Base-by-base conservation (phyloP, 2,797 vertebrate species). In the Sebastes reedi region DNA sequence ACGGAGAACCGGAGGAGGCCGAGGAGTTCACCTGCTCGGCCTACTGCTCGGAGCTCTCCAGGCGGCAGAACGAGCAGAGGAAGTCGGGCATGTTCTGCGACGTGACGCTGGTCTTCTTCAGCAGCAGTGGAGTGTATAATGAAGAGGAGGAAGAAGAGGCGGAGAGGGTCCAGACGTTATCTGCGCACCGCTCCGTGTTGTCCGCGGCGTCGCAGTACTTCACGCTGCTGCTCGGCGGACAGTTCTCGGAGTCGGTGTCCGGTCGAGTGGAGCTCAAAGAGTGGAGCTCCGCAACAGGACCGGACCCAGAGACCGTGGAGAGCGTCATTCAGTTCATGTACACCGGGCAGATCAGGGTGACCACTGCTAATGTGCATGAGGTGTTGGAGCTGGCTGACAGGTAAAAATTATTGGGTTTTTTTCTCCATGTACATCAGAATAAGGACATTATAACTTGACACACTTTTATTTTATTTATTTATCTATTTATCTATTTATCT, bases 301-400 rank as follows among this genome's bases (percentile, higher is more conserved):
- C 97, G 1, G 97, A 98, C 34, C 95, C 96, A 1, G 96, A 97
- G 32, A 97, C 97, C 0, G 97, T 98, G 89, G 97, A 98, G 86
- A 93, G 96, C 1, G 97, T 99, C 22, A 79, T 99, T n/a, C 96
- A 96, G 66, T 99, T 97, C 89, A 98, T 98, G 96, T 99, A 98
- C 95, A 98, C 97, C 0, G 98, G 97, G 8, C 95, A 96, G 74
- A 97, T 98, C 90, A 91, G 95, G 8, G 97, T 98, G 18, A 97
- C 95, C 92, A 95, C 96, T 1, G 96, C 95, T 8, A 98, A 96
- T 46, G 97, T 99, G 32, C 97, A 99, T 22, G 97, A 98, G 72
- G 97, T 98, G 65, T 88, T 99, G 94, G 97, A 98, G 88, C 95
- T 99, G 52, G 97, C 97, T 0, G 97, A 99, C 96, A 97, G 98